Conservation (phyloP, 2,113 vertebrate species). For the Tichodroma muraria region DNA sequence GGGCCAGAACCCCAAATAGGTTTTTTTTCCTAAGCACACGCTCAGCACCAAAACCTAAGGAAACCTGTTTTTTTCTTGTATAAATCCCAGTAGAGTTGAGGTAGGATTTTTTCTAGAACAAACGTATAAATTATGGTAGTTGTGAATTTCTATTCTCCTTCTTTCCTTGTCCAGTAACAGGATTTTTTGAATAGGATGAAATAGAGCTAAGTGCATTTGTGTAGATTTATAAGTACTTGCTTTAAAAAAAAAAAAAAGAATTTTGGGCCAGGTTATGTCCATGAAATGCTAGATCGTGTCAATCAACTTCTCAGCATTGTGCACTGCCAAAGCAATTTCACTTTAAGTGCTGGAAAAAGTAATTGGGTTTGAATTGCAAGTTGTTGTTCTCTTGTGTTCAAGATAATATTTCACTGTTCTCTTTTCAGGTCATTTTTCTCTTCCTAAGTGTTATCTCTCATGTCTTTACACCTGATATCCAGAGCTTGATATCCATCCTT, state of each 20-base stretch:
- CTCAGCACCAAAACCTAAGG: neutral
- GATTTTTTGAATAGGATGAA: neutral
- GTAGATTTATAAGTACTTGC: neutral
- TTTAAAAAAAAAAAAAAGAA: neutral
- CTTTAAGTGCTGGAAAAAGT: neutral
- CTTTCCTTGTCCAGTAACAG: neutral
- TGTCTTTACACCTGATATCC: neutral
- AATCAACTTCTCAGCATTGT: neutral
- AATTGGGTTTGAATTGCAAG: neutral
- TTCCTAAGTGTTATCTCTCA: neutral
- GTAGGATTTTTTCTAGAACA: neutral
- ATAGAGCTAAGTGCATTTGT: neutral
- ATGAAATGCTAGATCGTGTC: neutral
- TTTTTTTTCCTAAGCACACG: neutral
- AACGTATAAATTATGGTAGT: neutral
- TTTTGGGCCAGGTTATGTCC: neutral
- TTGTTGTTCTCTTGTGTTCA: neutral
- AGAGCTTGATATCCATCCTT: neutral
- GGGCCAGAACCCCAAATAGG: neutral
- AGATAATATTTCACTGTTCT: neutral
- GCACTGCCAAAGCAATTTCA: neutral
- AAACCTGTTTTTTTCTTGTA: neutral
- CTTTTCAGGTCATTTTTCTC: neutral
- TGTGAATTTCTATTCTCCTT: neutral
- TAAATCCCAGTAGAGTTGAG: neutral